phyloP scores from a whole-genome alignment of 30 jellyfish, hydroid and myxozoan genomes.

The Cassiopea andromeda region DNA sequence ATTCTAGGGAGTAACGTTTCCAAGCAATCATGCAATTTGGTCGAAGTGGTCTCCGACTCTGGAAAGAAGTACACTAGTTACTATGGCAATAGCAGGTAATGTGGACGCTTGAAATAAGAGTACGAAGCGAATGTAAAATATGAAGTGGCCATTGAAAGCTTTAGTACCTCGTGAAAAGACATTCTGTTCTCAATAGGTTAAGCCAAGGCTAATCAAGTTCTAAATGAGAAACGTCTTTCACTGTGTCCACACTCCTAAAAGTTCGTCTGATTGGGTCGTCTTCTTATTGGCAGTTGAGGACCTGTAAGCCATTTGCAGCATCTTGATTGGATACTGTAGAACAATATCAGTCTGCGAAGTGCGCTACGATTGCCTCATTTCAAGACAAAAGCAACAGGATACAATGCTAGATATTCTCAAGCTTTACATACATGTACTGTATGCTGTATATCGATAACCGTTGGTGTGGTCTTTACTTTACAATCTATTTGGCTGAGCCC shows the following conservation, averaged over 20 bases:
- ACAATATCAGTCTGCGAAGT: no score
- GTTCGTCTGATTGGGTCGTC: neutral
- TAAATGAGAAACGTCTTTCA: neutral
- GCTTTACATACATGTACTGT: no score
- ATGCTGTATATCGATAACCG: no score
- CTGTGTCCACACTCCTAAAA: neutral
- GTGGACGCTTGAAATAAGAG: neutral
- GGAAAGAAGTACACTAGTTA: slow-evolving; percentile 92
- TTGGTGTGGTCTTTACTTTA: neutral
- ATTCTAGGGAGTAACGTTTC: slow-evolving; percentile 90
- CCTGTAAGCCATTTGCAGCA: no score
- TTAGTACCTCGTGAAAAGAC: neutral
- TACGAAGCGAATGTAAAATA: neutral
- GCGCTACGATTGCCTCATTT: no score
- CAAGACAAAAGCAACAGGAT: no score
- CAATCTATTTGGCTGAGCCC: no score
- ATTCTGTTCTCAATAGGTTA: neutral
- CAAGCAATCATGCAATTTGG: slow-evolving; percentile 95
- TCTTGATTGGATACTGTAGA: no score
- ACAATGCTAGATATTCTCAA: no score
- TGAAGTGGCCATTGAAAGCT: neutral
- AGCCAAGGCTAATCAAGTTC: neutral
- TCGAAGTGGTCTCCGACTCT: slow-evolving; percentile 96
- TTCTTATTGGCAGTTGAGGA: neutral
- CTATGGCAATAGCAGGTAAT: slow-evolving; percentile 95